Evolutionary conservation across 2,113 vertebrate species (phyloP).

Genomic region (Chionodraco myersi): DNA sequence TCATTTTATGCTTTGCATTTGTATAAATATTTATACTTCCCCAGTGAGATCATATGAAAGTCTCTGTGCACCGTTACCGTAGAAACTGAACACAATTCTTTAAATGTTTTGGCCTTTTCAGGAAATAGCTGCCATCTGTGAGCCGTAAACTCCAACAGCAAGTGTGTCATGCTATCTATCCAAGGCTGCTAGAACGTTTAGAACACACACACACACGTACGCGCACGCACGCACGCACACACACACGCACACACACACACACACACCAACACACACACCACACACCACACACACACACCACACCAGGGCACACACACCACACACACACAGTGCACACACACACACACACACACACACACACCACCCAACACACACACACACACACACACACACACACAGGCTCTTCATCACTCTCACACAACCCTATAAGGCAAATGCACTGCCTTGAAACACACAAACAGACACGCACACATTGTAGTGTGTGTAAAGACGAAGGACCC

Average conservation of each 20-base stretch:
- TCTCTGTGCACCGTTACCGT: conserved; percentile 4
- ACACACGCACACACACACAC: too few species aligned
- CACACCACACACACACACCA: too few species aligned
- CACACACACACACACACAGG: conserved; percentile 12
- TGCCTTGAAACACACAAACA: not conserved
- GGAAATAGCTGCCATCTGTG: conserved; percentile 34
- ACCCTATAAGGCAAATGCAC: conserved; percentile 43
- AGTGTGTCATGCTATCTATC: conserved; percentile 10
- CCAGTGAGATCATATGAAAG: not conserved
- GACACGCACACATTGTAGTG: not conserved
- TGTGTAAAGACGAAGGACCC: conserved; percentile 11
- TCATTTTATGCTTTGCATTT: not conserved
- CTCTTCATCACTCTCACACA: conserved; percentile 31
- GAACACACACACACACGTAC: conserved; percentile 31
- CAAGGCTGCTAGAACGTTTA: conserved; percentile 6
- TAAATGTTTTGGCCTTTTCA: conserved; percentile 51
- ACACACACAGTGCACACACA: too few species aligned
- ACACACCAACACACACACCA: too few species aligned
- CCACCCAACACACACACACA: conserved; percentile 3
- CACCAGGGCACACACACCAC: too few species aligned
- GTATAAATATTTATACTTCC: not conserved
- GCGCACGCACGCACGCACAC: conserved; percentile 9
- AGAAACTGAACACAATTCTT: not conserved
- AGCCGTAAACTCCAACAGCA: conserved; percentile 5
- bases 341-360: too few species aligned